Conservation (phyloP, 2,888 invertebrate genomes). For the Conus canariensis region DNA sequence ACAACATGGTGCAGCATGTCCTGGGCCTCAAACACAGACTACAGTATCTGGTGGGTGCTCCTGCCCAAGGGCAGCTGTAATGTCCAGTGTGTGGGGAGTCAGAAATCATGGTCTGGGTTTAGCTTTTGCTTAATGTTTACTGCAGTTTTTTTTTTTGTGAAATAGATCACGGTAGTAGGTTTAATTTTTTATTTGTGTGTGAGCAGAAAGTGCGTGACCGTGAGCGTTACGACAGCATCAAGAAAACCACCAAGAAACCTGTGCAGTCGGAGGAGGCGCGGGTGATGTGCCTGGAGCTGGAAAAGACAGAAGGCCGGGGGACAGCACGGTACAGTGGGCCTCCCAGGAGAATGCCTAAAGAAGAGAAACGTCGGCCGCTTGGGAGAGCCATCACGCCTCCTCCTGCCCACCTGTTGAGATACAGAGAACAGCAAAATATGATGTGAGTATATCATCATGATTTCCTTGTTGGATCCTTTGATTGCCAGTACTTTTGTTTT, state of each 20-base stretch:
- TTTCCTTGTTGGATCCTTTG: too few relatives aligned
- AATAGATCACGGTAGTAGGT: too few relatives aligned
- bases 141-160: too few relatives aligned
- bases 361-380: background rate
- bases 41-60: conserved; percentile 13
- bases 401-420: conserved; percentile 21
- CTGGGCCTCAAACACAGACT: conserved; percentile 28
- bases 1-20: conserved; percentile 26
- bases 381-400: conserved; percentile 9
- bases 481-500: too few relatives aligned
- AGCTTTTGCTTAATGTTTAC: too few relatives aligned
- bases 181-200: too few relatives aligned
- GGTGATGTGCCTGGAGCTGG: background rate
- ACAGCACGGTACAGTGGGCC: background rate
- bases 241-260: background rate
- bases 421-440: conserved; percentile 3
- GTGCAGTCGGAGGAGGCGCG: background rate
- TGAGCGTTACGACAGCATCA: background rate
- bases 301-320: conserved; percentile 5
- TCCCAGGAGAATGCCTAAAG: background rate
- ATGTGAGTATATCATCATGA: background rate
- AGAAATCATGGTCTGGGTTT: too few relatives aligned
- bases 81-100: too few relatives aligned
- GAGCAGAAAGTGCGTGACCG: conserved; percentile 11
- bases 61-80: background rate